Base-by-base conservation (phyloP, 2,113 vertebrate genomes). In the Xenopus laevis region DNA sequence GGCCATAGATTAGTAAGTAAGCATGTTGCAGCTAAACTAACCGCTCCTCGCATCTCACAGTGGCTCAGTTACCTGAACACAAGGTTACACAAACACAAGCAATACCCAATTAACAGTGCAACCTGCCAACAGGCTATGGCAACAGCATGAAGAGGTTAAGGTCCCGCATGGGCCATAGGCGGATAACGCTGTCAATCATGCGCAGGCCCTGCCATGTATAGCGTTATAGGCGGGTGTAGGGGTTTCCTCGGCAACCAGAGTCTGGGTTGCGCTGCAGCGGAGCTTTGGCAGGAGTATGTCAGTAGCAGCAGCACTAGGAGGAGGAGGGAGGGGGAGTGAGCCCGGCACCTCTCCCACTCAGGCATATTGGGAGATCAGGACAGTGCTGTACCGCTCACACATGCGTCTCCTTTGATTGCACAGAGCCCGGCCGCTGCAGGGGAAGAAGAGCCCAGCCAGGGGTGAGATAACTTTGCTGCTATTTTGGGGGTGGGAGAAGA, bases 221-320 rank as follows among this genome's bases (percentile, higher is more conserved):
- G 27, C 70, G 44, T 18, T 18, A 70, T 45, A 67, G 67, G 74
- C 59, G 58, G 74, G 74, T 16, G 10, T 44, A 4, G 9, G 13
- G 59, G 74, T 77, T 77, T 50, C 74, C 74, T 11, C 4, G 67
- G 74, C 69, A 77, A 77, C 74, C 66, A 40, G 17, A 70, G 74
- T 77, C 74, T 77, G 74, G 74, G 57, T 46, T 70, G 74, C 69
- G 66, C 74, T 70, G 74, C 74, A 77, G 74, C 66, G 74, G 50
- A 70, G 66, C 74, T 47, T 70, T 77, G 74, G 74, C 74, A 77
- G 74, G 58, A 77, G 74, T 57, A 64, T 77, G 67, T 76, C 59
- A 77, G 74, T 67, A 77, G 74, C 73, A 76, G 73, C 58, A 44
- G 18, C 6, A 18, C 53, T 33, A 66, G 64, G 33, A 47, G 69